Conservation (phyloP, 2,888 invertebrate genomes). For the Pherbina coryleti region DNA sequence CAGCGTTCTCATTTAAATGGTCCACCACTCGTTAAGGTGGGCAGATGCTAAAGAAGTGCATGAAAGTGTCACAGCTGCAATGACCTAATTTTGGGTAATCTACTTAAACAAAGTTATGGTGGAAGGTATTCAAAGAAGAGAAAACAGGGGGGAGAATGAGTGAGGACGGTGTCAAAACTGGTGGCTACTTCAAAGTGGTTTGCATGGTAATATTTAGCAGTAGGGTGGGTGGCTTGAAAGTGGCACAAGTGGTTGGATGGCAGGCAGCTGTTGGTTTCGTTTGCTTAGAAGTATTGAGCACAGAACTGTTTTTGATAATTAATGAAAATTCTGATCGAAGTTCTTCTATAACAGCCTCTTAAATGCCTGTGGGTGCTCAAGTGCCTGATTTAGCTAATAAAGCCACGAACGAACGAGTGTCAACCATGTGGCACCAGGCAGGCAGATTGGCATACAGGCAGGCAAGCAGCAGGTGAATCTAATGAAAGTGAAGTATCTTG, state of each 20-base stretch:
- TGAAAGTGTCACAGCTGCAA: constrained; percentile 24
- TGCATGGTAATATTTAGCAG: constrained; percentile 10
- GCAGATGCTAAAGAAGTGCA: not conserved
- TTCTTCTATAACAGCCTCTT: not conserved
- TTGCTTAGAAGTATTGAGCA: too few species aligned
- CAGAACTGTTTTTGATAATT: constrained; percentile 16
- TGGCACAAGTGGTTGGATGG: not conserved
- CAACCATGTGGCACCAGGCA: too few species aligned
- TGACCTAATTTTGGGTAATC: constrained; percentile 33
- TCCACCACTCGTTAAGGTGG: too few species aligned
- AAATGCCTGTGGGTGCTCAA: too few species aligned
- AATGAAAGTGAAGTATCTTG: too few species aligned
- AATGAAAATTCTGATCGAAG: not conserved
- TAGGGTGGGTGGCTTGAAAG: not conserved
- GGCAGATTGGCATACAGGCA: too few species aligned
- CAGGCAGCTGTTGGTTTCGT: not conserved
- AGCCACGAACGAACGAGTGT: too few species aligned
- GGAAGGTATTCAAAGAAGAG: constrained; percentile 36
- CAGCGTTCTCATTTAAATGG: not conserved
- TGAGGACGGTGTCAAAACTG: not conserved
- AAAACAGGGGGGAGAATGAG: not conserved
- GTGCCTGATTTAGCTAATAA: too few species aligned
- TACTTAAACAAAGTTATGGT: constrained; percentile 45
- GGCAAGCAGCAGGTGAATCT: too few species aligned
- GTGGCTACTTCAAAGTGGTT: not conserved